Evolutionary conservation across 2,888 invertebrate genomes (phyloP), one percentile per base, ranked within the genome.

Genomic region (Dioctria rufipes): DNA sequence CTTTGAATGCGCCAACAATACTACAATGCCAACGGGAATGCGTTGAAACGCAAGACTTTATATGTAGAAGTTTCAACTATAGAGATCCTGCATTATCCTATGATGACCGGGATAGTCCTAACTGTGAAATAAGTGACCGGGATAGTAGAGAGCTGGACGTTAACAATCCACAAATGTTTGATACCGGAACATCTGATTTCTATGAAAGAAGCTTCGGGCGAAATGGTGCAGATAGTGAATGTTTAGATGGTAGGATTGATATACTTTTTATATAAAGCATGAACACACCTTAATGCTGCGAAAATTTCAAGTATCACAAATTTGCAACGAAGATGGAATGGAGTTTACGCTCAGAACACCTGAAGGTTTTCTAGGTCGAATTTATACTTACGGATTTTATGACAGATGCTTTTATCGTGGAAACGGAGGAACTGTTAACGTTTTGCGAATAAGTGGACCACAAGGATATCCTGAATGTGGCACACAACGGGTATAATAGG

Each of bases 381-480:
- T 97, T 88, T 97, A 97, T 88, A 95, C 96, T 0, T 96, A 97
- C 86, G 96, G 96, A 2, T 96, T 94, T 88, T 97, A 97, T 87
- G 96, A 97, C 86, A 90, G 94, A 51, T 97, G 97, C 86, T 97
- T 96, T 91, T 96, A 96, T 91, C 92, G 96, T 80, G 97, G 97
- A 8, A 96, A 95, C 85, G 97, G 97, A 5, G 96, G 95, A 8
- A 94, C 94, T 0, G 92, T 93, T 2, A 96, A 96, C 85, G 95
- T 95, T 1, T 89, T 97, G 13, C 91, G 96, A 81, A 96, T 97
- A 80, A 95, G 95, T 85, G 96, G 96, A 13, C 94, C 95, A 3
- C 95, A 96, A 88, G 96, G 96, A n/a, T 96, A 96, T 88, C 97
- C 97, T 0, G 96, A 97, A 89, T 97, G 97, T 89, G 97, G 97